These are phyloP conservation scores for Caenorhabditis sinica DNA, from an alignment of 2,888 invertebrate genomes.

Conservation along the genomic window DNA sequence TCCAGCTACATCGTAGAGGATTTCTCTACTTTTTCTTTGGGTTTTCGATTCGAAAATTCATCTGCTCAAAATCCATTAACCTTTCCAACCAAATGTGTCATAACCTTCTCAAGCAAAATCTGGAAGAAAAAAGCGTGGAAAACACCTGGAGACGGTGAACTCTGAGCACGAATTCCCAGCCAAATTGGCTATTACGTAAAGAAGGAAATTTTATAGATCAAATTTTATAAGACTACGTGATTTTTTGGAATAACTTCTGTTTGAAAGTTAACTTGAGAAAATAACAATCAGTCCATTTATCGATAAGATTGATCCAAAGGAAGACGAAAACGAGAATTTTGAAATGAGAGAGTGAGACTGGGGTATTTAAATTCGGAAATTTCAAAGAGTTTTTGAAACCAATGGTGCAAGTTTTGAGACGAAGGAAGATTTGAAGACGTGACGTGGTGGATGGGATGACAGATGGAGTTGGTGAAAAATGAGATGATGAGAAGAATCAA, in stretches of 20 bases:
- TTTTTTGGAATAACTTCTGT: background rate
- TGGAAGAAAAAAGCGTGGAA: too few relatives aligned
- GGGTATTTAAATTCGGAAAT: background rate
- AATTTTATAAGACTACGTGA: constrained; percentile 4
- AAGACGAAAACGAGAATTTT: constrained; percentile 4
- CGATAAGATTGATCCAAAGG: constrained; percentile 16
- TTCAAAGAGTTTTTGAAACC: constrained; percentile 1
- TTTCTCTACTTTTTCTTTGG: too few relatives aligned
- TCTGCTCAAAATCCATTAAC: too few relatives aligned
- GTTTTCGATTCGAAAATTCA: too few relatives aligned
- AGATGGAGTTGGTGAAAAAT: constrained; percentile 9
- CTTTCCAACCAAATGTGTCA: too few relatives aligned
- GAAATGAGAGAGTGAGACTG: constrained; percentile 26
- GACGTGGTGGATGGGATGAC: constrained; percentile 26
- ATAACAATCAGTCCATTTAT: constrained; percentile 57
- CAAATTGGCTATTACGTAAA: too few relatives aligned
- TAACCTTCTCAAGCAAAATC: too few relatives aligned
- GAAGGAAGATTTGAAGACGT: constrained; percentile 4
- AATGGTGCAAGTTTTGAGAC: constrained; percentile 55
- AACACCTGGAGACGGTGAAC: too few relatives aligned
- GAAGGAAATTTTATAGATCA: too few relatives aligned
- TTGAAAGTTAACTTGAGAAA: too few relatives aligned
- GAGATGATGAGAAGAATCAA: constrained; percentile 18
- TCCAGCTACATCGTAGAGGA: too few relatives aligned
- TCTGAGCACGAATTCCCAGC: too few relatives aligned